Evolutionary conservation across 2,797 vertebrate species (phyloP).

Genomic region (Danionella dracula): DNA sequence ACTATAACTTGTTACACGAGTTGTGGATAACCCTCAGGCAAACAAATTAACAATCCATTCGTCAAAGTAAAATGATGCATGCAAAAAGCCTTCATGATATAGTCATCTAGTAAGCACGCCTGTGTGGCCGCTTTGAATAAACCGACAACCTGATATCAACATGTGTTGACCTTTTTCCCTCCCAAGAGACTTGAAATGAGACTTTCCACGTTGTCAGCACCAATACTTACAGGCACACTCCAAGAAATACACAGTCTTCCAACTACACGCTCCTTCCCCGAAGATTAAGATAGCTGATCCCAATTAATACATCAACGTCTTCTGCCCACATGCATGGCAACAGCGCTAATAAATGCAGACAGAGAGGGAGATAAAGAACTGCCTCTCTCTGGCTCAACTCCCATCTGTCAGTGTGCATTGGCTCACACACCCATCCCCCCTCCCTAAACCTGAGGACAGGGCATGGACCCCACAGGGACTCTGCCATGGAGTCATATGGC

Average conservation of each 20-base stretch:
- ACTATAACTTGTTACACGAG: slow-evolving; percentile 7
- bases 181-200: slow-evolving; percentile 3
- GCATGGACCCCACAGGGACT: slow-evolving; percentile 23
- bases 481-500: slow-evolving; percentile 11
- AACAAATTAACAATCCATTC: background rate
- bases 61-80: slow-evolving; percentile 11
- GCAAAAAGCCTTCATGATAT: slow-evolving; percentile 1
- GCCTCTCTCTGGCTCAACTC: slow-evolving; percentile 16
- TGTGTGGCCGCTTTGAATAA: background rate
- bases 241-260: background rate
- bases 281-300: background rate
- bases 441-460: slow-evolving; percentile 12
- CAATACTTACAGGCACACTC: background rate
- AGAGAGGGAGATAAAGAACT: slow-evolving; percentile 4
- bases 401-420: slow-evolving; percentile 32
- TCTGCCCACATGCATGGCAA: background rate
- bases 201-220: background rate
- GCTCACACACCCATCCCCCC: slow-evolving; percentile 10
- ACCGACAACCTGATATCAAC: slow-evolving; percentile 5
- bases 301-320: slow-evolving; percentile 4
- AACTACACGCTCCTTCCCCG: background rate
- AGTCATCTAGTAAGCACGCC: background rate
- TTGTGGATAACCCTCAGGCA: background rate
- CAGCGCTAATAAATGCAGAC: slow-evolving; percentile 7
- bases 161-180: slow-evolving; percentile 1